A percentile compares a stretch with the other conserved stretches of the same genome.
Conservation (phyloP, 2,888 invertebrate species). For the Rugalucina vietnamica region DNA sequence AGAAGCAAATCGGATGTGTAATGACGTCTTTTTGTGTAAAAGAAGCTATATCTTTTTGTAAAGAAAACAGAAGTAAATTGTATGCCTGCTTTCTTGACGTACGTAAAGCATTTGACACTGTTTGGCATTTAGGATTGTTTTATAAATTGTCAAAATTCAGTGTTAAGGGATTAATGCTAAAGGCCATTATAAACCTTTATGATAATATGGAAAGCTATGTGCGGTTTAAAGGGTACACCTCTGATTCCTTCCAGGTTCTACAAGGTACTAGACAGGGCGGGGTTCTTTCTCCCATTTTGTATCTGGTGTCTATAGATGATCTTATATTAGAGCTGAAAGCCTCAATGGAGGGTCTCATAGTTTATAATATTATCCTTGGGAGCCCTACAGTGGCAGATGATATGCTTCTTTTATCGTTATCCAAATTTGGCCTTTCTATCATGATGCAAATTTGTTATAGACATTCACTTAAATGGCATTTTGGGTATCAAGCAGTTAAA, state of each 20-base stretch:
- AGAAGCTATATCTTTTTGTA: background rate
- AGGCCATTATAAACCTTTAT: background rate
- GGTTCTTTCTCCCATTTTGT: background rate
- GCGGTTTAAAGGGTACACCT: background rate
- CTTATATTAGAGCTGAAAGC: background rate
- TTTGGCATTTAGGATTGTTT: conserved; percentile 37
- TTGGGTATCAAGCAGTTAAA: conserved; percentile 18
- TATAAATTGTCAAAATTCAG: conserved; percentile 4
- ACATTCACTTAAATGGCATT: conserved; percentile 31
- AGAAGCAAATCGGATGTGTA: conserved; percentile 3
- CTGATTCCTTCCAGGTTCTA: background rate
- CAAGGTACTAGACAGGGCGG: background rate
- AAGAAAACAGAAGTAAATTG: conserved; percentile 15
- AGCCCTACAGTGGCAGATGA: conserved; percentile 32
- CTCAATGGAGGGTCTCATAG: background rate
- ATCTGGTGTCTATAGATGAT: background rate
- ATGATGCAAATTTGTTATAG: conserved; percentile 19
- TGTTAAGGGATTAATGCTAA: background rate
- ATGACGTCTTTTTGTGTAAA: conserved; percentile 22
- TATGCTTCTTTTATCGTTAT: conserved; percentile 21
- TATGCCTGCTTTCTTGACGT: conserved; percentile 36
- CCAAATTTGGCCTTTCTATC: background rate
- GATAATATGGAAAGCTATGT: background rate
- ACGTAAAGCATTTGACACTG: conserved; percentile 28
- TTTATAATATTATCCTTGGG: background rate